These are phyloP conservation scores for Azemiops feae DNA, from an alignment of 2,113 vertebrate genomes.

Conservation along the genomic window DNA sequence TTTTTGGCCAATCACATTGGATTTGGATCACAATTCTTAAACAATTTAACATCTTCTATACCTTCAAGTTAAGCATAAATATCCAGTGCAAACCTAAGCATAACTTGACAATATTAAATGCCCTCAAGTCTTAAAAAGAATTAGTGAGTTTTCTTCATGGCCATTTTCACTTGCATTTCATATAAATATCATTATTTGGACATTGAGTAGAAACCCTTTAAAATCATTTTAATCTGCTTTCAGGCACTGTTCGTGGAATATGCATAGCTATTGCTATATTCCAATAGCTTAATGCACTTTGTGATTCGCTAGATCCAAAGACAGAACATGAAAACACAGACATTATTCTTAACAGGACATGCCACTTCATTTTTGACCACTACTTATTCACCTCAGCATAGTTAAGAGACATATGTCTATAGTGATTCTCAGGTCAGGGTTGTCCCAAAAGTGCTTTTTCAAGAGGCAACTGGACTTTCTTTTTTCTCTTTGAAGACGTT, in stretches of 20 bases:
- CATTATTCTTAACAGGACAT: conserved; percentile 25
- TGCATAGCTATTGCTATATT: conserved; percentile 34
- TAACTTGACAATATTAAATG: conserved; percentile 13
- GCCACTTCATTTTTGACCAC: conserved; percentile 11
- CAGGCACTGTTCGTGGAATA: conserved; percentile 63
- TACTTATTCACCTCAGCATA: background rate
- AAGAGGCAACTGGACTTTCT: no score
- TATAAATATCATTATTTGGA: background rate
- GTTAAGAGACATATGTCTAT: rapidly evolving
- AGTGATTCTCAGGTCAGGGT: no score
- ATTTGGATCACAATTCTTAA: conserved; percentile 40
- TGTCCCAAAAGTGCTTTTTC: no score
- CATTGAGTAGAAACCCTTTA: conserved; percentile 29
- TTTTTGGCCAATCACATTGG: conserved; percentile 30
- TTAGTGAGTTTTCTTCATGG: background rate
- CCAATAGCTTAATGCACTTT: conserved; percentile 70
- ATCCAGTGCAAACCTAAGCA: background rate
- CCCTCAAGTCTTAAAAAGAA: background rate
- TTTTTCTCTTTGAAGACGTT: no score
- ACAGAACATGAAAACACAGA: conserved; percentile 30
- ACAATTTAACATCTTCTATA: conserved; percentile 4
- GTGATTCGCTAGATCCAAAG: conserved; percentile 58
- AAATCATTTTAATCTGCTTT: conserved; percentile 32
- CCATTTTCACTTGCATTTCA: background rate
- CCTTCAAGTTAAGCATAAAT: conserved; percentile 24